phyloP scores from a whole-genome alignment of 2,113 vertebrate genomes.

The Trichomycterus rosablanca region DNA sequence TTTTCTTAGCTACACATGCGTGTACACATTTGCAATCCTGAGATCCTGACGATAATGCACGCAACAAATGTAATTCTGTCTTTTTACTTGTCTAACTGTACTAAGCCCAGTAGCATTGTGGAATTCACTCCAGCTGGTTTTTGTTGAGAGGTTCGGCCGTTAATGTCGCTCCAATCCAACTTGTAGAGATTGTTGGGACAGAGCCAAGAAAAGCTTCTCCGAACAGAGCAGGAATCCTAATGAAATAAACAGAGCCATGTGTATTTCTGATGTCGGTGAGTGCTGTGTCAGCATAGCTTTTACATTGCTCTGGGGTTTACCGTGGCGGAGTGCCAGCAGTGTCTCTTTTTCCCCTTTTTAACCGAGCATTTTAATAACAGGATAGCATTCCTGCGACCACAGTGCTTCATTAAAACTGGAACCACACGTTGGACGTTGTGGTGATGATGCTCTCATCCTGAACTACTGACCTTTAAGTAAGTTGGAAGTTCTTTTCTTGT shows the following conservation, averaged over 20 bases:
- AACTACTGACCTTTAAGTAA: too few relatives aligned
- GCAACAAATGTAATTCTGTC: too few relatives aligned
- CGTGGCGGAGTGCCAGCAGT: slow-evolving; percentile 1
- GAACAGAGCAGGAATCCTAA: slow-evolving; percentile 3
- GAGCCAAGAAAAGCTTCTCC: neutral
- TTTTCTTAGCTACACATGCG: too few relatives aligned
- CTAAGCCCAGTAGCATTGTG: too few relatives aligned
- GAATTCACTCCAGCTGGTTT: neutral
- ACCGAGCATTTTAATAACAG: neutral
- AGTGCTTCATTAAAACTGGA: neutral
- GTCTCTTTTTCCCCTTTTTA: neutral
- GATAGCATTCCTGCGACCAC: neutral
- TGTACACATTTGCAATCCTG: too few relatives aligned
- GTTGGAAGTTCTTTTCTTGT: too few relatives aligned
- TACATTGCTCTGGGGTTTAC: slow-evolving; percentile 1
- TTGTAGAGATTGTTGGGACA: neutral
- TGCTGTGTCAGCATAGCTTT: slow-evolving; percentile 18
- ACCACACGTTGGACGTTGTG: too few relatives aligned
- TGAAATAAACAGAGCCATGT: slow-evolving; percentile 11
- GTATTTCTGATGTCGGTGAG: slow-evolving; percentile 10
- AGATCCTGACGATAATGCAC: too few relatives aligned
- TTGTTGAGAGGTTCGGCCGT: neutral
- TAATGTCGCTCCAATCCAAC: neutral
- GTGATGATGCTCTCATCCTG: too few relatives aligned
- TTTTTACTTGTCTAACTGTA: too few relatives aligned